These are phyloP conservation scores for Rhinoraja longicauda DNA, from an alignment of 2,797 vertebrate species.

Conservation along the genomic window DNA sequence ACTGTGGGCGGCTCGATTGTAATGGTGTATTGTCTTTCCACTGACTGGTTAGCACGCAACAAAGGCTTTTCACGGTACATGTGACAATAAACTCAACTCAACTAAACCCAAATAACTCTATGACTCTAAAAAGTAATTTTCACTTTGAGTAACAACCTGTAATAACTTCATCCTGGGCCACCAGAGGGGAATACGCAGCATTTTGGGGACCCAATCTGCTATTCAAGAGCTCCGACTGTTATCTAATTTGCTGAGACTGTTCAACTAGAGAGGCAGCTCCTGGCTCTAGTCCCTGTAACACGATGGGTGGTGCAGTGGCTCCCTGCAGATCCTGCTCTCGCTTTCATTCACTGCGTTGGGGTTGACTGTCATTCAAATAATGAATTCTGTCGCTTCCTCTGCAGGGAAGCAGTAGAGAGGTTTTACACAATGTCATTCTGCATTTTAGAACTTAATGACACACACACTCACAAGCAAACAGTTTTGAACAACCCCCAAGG, in stretches of 20 bases:
- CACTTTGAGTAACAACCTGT: constrained; percentile 3
- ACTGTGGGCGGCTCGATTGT: too few relatives aligned
- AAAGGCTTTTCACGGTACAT: too few relatives aligned
- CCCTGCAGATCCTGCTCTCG: not conserved
- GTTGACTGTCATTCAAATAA: constrained; percentile 20
- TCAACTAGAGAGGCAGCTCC: not conserved
- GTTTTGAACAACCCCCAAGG: not conserved
- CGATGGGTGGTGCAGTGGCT: constrained; percentile 8
- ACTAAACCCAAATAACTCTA: too few relatives aligned
- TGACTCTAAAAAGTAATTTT: not conserved
- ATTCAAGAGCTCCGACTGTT: constrained; percentile 18
- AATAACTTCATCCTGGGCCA: constrained; percentile 13
- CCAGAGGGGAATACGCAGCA: not conserved
- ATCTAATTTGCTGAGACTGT: constrained; percentile 29
- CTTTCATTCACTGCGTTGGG: constrained; percentile 18
- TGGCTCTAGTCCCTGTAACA: constrained; percentile 4
- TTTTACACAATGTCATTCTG: not conserved
- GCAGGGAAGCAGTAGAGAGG: constrained; percentile 19
- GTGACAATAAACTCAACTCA: too few relatives aligned
- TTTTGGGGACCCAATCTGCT: constrained; percentile 37
- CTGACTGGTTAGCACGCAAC: too few relatives aligned
- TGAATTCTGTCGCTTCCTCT: constrained; percentile 27
- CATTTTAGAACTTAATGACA: not conserved
- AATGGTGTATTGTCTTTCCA: too few relatives aligned
- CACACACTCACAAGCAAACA: not conserved